Evolutionary conservation across 2,888 invertebrate species (phyloP), one percentile per base, ranked within the genome.

Genomic region (Oscheius sp.): DNA sequence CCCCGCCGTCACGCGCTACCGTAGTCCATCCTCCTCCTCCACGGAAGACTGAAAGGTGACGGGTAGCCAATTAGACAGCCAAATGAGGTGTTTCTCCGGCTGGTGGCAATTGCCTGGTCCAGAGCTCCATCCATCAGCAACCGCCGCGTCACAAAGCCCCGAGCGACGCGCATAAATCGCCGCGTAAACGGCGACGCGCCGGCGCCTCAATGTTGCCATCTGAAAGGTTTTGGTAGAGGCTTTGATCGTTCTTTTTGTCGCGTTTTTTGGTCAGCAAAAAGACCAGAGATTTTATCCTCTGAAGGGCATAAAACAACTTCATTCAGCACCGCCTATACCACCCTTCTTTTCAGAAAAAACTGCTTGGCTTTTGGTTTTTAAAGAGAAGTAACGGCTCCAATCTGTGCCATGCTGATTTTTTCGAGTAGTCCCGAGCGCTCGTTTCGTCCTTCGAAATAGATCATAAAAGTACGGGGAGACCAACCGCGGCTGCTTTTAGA

Each of bases 121-220:
- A 23, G 48, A 48, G 25, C 20, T 15, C 12, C 61, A 61, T 61
- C 61, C 61, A 61, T 61, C 61, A 45, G 61, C 23, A n/a, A 20
- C 42, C 23, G 61, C n/a, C 61, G 45, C 42, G 45, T 42, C 39
- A 61, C 61, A 61, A 61, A 61, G 61, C 61, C 55, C 20, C 45
- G 45, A n/a, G 61, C 29, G 42, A 45, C 39, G 45, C 12, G 42
- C 61, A 61, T 61, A 61, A 61, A 61, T 61, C 45, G 61, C 29
- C 20, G 17, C 20, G 39, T 61, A 39, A 61, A 42, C 45, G 61
- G 42, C 61, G 61, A 45, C 61, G 15, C 5, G 17, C 45, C 25
- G 61, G 61, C 61, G 61, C 61, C 61, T 27, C 25, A 42, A 61
- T 61, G 61, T 61, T 61, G 61, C 45, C 61, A 61, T 61, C 42